Conservation (phyloP, 2,888 invertebrate species). For the Drosophila nr. perissopoda region DNA sequence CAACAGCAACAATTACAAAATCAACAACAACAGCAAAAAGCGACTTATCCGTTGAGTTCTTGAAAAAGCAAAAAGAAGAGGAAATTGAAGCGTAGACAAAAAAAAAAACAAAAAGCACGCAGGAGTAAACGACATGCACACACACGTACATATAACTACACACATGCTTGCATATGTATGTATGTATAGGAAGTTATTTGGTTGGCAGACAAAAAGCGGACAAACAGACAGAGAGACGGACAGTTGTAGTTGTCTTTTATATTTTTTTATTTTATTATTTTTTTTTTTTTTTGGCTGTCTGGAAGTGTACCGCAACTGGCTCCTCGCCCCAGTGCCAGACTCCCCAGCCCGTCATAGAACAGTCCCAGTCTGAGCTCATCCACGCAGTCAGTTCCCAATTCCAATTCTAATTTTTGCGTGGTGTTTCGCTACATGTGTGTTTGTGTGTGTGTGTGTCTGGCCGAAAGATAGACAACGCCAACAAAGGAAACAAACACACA, state of each 20-base stretch:
- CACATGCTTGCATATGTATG: background rate
- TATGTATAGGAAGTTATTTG: constrained; percentile 4
- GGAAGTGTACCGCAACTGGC: constrained; percentile 12
- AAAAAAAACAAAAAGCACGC: background rate
- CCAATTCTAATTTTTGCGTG: constrained; percentile 43
- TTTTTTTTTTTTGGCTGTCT: constrained; percentile 31
- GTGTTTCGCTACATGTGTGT: constrained; percentile 14
- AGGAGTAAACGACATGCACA: constrained; percentile 22
- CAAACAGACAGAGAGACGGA: constrained; percentile 33
- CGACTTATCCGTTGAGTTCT: constrained; percentile 20
- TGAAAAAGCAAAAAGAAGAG: constrained; percentile 16
- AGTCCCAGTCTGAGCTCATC: constrained; percentile 54
- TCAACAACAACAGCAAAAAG: constrained; percentile 10
- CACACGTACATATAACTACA: constrained; percentile 2
- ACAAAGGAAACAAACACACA: constrained; percentile 33
- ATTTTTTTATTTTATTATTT: constrained; percentile 4
- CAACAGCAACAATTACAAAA: constrained; percentile 22
- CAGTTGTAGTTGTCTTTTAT: constrained; percentile 46
- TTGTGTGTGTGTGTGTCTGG: background rate
- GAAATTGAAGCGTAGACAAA: constrained; percentile 66
- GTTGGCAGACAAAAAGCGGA: constrained; percentile 14
- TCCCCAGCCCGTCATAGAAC: constrained; percentile 35
- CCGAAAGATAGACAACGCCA: constrained; percentile 29
- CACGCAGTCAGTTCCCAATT: constrained; percentile 43
- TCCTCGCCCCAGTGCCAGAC: constrained; percentile 8